Base-by-base conservation (phyloP, 2,888 invertebrate genomes). In the Pollenia griseotomentosa region DNA sequence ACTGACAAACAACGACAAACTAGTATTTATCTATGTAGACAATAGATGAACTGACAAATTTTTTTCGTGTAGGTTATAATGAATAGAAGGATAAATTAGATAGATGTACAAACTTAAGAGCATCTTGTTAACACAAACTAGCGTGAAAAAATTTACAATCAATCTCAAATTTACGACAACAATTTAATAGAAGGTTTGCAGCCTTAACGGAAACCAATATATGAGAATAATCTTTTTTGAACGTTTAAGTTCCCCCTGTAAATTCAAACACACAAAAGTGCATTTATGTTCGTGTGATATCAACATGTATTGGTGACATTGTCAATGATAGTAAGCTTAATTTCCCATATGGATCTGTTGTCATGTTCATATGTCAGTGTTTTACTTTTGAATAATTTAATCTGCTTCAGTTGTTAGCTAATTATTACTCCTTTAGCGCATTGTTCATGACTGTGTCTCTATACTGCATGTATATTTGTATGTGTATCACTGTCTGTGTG, bases 371-470 rank as follows among this genome's bases (percentile, higher is more conserved):
- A 55, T 85, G 80, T 85, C 75, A 81, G 61, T 68, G 55, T 85
- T 75, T 57, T 75, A 48, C 81, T 42, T 85, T 85, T 85, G 75
- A 85, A 85, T 85, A 81, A 81, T 85, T 85, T 71, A 85, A 85
- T 81, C 63, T 71, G 42, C 75, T 81, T 19, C 75, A 70, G 80
- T 81, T 81, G 61, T 81, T 77, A 71, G 75, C 71, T 85, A 77
- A 85, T 85, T 85, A 85, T 75, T 85, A 71, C 65, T 71, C 61
- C 80, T 70, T 71, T 77, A 74, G 57, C 65, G 73, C 46, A 48
- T 57, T 68, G 59, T 42, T 48, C 16, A 51, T 48, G 51, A 33
- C 12, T 10, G 10, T 40, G 33, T 11, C 6, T 71, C 23, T 33
- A 19, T 44, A 46, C 5, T 55, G 2, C 16, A 12, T 33, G 12